Evolutionary conservation across 2,113 vertebrate genomes (phyloP).

Genomic region (Spheniscus mendiculus): DNA sequence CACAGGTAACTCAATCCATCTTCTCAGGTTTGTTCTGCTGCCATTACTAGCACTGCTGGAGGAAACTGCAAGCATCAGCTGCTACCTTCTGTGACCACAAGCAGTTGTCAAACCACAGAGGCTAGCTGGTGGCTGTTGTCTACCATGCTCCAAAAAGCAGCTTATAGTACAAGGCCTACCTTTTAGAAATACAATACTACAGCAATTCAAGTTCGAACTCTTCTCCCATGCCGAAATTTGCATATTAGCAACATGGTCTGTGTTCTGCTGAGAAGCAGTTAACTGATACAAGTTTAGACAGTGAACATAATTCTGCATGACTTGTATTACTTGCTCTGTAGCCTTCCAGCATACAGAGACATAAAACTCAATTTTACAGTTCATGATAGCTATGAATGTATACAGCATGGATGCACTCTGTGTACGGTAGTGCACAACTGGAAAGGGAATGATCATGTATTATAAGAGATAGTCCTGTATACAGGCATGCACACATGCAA

Average conservation of each 20-base stretch:
- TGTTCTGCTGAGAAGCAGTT: neutral
- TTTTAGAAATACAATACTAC: neutral
- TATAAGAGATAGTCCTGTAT: neutral
- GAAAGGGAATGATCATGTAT: neutral
- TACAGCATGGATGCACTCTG: neutral
- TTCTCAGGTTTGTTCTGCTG: neutral
- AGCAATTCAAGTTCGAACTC: neutral
- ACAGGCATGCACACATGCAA: neutral
- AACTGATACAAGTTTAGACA: neutral
- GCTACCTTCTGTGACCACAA: neutral
- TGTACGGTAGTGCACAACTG: neutral
- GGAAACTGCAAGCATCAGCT: neutral
- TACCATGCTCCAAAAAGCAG: neutral
- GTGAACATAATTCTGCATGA: neutral
- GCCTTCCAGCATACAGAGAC: neutral
- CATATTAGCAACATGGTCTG: neutral
- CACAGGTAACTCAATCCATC: neutral
- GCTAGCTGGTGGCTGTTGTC: neutral
- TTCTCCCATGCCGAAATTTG: neutral
- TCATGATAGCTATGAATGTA: neutral
- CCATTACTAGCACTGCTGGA: neutral
- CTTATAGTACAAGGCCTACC: neutral
- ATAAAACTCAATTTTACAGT: neutral
- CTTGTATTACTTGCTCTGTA: constrained; percentile 12
- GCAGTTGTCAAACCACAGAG: neutral